These are phyloP conservation scores for Macrotrachela quadricornifera DNA, from an alignment of 1,140 invertebrate species.

Conservation along the genomic window DNA sequence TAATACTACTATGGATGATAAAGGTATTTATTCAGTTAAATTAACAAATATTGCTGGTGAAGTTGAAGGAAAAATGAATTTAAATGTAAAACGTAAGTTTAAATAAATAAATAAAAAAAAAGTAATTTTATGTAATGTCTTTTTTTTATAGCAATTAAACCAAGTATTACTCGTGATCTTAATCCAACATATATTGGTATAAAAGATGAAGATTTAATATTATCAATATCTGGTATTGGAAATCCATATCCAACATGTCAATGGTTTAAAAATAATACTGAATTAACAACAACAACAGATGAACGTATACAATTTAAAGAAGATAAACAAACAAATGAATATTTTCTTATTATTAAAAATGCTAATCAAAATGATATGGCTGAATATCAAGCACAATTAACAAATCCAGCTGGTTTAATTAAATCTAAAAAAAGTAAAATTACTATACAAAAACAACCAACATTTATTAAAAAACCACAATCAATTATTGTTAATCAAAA, in stretches of 20 bases:
- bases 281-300: constrained; percentile 16
- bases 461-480: no score
- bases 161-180: not conserved
- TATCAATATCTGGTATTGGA: constrained; percentile 34
- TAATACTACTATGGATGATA: not conserved
- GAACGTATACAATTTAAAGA: not conserved
- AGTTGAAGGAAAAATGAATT: not conserved
- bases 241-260: constrained; percentile 68
- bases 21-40: not conserved
- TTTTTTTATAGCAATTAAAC: not conserved
- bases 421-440: not conserved
- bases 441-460: no score
- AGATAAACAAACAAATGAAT: not conserved
- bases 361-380: constrained; percentile 59
- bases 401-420: constrained; percentile 53
- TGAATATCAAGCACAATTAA: constrained; percentile 60
- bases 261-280: constrained; percentile 58
- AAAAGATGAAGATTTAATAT: not conserved
- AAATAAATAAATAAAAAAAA: no score
- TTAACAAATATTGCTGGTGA: constrained; percentile 1
- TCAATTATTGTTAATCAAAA: no score
- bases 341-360: constrained; percentile 51
- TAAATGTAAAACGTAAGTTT: not conserved
- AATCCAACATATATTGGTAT: not conserved
- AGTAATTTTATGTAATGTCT: no score